phyloP scores from a whole-genome alignment of 2,797 vertebrate genomes.

The Mycteria americana region DNA sequence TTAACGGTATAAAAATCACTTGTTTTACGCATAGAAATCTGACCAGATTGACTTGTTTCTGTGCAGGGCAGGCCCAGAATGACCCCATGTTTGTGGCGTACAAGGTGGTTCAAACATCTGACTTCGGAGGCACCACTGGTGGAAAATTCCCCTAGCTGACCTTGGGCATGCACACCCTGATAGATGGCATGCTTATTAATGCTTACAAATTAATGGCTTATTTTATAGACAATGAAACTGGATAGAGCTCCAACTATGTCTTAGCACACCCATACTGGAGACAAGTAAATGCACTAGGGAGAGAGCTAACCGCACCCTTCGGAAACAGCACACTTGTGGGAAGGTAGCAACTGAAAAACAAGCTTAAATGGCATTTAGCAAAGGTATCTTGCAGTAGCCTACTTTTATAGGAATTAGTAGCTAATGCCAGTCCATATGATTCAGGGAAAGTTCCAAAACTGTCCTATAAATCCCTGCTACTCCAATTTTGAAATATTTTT shows the following conservation, averaged over 20 bases:
- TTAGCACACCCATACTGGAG: not conserved
- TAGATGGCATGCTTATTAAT: not conserved
- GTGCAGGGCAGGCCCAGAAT: not conserved
- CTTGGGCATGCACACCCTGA: not conserved
- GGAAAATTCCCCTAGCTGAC: not conserved
- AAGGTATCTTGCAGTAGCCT: not conserved
- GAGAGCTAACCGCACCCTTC: not conserved
- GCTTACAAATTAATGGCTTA: not conserved
- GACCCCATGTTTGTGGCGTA: not conserved
- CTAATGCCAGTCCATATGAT: not conserved
- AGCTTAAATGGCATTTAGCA: not conserved
- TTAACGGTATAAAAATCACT: not conserved
- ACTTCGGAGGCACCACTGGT: rapidly evolving
- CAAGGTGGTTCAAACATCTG: not conserved
- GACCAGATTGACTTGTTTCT: not conserved
- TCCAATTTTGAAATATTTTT: not conserved
- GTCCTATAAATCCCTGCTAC: not conserved
- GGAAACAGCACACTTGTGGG: not conserved
- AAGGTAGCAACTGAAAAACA: not conserved
- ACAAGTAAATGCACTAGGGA: not conserved
- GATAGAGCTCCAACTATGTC: not conserved
- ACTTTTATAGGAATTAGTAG: not conserved
- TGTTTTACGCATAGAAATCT: not conserved
- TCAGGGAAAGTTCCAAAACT: not conserved
- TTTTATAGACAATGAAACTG: not conserved